phyloP scores from a whole-genome alignment of 2,797 vertebrate species.

The Microhierax caerulescens region DNA sequence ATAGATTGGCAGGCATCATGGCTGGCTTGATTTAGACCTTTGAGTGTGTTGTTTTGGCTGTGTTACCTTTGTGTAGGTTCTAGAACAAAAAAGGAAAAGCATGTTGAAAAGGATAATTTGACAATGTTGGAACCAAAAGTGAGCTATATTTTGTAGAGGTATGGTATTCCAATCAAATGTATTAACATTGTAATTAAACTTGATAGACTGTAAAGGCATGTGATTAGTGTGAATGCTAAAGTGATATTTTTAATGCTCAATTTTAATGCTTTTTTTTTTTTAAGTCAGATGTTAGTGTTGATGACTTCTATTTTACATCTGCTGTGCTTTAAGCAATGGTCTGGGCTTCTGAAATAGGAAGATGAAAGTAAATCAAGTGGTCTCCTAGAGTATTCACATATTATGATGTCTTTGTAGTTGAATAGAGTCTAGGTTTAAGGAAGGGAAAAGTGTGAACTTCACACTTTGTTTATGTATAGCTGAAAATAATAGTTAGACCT shows the following conservation, averaged over 20 bases:
- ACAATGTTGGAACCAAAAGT: background rate
- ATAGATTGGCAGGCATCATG: background rate
- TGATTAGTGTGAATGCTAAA: background rate
- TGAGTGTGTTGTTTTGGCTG: background rate
- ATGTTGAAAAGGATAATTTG: background rate
- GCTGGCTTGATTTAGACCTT: background rate
- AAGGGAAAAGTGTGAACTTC: background rate
- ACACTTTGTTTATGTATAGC: background rate
- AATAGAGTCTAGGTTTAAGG: background rate
- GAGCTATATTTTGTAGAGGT: background rate
- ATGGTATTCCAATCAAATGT: background rate
- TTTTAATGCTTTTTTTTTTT: background rate
- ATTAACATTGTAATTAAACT: background rate
- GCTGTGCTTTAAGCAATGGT: background rate
- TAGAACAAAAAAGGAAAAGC: background rate
- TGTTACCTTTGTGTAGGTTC: background rate
- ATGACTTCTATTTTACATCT: background rate
- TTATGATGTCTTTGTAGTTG: background rate
- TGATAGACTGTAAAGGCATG: background rate
- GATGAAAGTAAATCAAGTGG: background rate
- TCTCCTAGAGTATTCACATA: background rate
- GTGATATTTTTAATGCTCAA: background rate
- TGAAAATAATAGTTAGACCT: background rate
- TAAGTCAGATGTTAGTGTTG: rapidly evolving
- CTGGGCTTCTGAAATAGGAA: background rate